These are phyloP conservation scores for Glareola pratincola DNA, from an alignment of 2,113 vertebrate genomes.

Conservation along the genomic window DNA sequence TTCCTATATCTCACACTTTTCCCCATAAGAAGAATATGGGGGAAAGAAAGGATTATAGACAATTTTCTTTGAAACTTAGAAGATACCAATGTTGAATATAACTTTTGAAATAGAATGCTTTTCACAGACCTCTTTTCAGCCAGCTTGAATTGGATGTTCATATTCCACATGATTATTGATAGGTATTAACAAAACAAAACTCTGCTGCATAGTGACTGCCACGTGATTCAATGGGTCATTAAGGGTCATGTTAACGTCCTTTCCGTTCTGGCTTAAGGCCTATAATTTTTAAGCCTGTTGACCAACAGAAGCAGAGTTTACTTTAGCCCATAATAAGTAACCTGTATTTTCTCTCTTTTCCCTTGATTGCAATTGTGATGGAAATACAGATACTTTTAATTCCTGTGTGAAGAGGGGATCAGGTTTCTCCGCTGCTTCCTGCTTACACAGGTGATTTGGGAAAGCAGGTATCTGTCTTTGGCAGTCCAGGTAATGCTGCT, in stretches of 20 bases:
- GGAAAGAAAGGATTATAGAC: neutral
- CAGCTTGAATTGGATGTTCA: neutral
- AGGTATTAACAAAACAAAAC: neutral
- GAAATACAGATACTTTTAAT: neutral
- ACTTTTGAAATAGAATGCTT: neutral
- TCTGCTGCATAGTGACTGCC: neutral
- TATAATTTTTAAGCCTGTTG: neutral
- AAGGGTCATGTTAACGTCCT: neutral
- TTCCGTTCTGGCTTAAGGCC: neutral
- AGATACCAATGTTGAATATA: neutral
- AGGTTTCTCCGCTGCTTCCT: neutral
- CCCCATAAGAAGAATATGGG: neutral
- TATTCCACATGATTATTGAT: neutral
- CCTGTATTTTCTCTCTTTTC: neutral
- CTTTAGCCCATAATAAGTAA: neutral
- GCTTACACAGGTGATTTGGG: neutral
- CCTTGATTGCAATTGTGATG: neutral
- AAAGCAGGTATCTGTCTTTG: neutral
- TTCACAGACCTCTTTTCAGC: neutral
- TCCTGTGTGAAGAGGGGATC: neutral
- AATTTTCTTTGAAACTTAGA: neutral
- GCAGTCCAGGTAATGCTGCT: neutral
- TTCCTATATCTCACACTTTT: neutral
- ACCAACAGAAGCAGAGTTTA: neutral
- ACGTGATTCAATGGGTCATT: neutral